These are phyloP conservation scores for Meloidogyne floridensis DNA, from an alignment of 1,140 invertebrate species.

Conservation along the genomic window DNA sequence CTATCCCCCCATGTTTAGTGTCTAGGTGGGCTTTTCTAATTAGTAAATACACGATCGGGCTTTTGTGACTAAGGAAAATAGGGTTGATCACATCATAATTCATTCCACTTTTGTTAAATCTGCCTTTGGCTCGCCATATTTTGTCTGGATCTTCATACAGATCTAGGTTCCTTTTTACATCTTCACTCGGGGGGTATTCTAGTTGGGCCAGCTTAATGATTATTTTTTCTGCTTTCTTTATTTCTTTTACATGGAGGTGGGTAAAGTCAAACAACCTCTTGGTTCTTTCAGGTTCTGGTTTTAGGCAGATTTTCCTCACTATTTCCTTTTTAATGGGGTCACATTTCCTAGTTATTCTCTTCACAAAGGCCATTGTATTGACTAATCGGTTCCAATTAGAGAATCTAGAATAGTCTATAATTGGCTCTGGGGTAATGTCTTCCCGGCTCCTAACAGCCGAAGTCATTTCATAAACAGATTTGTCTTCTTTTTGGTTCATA, in stretches of 20 bases:
- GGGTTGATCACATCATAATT: not conserved
- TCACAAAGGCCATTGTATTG: not conserved
- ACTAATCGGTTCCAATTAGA: no score
- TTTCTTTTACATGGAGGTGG: not conserved
- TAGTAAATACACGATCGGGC: not conserved
- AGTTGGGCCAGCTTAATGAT: not conserved
- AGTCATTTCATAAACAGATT: no score
- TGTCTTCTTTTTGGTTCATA: no score
- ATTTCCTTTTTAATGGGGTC: not conserved
- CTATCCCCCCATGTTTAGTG: not conserved
- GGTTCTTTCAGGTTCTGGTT: not conserved
- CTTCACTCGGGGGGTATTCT: not conserved
- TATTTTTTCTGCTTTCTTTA: not conserved
- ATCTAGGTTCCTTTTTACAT: not conserved
- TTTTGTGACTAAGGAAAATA: not conserved
- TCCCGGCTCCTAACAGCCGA: no score
- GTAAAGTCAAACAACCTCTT: not conserved
- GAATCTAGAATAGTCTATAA: no score
- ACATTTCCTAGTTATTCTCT: not conserved
- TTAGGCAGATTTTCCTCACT: no score
- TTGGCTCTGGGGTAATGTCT: no score
- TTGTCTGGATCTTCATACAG: not conserved
- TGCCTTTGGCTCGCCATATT: not conserved
- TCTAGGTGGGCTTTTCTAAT: not conserved
- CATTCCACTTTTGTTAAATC: not conserved